These are phyloP conservation scores for Coryphaenoides rupestris DNA, from an alignment of 2,113 vertebrate genomes.

Conservation along the genomic window DNA sequence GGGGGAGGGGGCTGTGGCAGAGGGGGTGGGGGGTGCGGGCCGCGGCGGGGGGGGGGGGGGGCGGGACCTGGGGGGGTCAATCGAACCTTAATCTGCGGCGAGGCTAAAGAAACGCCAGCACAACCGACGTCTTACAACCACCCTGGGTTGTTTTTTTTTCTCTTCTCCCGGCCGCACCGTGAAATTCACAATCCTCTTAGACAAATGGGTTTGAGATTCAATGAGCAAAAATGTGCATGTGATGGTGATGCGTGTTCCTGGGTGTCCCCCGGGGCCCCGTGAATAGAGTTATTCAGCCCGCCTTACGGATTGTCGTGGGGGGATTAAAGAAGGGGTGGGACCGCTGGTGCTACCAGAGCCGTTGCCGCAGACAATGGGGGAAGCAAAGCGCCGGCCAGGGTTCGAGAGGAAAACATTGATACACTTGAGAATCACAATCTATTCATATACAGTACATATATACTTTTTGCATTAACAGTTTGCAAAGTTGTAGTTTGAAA, in stretches of 20 bases:
- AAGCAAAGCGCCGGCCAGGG: neutral
- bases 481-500: no score
- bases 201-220: constrained; percentile 39
- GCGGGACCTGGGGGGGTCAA: neutral
- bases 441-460: no score
- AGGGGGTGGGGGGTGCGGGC: no score
- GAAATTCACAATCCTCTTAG: constrained; percentile 30
- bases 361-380: neutral
- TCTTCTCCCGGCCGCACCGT: constrained; percentile 15
- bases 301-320: constrained; percentile 5
- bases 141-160: no score
- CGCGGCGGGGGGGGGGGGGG: no score
- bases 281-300: constrained; percentile 42
- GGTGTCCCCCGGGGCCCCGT: constrained; percentile 23
- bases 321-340: constrained; percentile 4
- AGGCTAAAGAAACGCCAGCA: neutral
- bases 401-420: neutral
- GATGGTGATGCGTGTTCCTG: constrained; percentile 27
- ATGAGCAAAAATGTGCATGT: constrained; percentile 35
- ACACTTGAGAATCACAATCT: no score
- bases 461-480: no score
- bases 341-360: neutral
- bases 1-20: neutral
- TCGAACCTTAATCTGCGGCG: constrained; percentile 5
- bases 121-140: constrained; percentile 12